Base-by-base conservation (phyloP, 2,888 invertebrate species). In the Cosmopolites sordidus region DNA sequence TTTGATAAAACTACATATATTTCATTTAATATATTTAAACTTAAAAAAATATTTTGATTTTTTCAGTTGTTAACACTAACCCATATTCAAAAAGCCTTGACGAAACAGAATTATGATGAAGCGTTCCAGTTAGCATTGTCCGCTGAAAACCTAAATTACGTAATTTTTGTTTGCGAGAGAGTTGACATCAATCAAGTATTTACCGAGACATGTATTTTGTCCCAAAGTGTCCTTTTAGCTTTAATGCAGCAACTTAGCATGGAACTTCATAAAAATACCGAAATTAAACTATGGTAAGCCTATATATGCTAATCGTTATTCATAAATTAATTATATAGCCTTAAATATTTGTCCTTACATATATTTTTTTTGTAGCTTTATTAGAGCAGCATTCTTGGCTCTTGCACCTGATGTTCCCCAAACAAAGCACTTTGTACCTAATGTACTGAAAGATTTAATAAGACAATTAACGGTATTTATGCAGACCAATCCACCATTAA, bases 161-260 rank as follows among this genome's bases (percentile, higher is more conserved):
- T 97, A 46, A 85, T 94, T 71, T 85, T 85, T 60, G 87, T 92
- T 9, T 92, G 96, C 72, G 88, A 92, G 66, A 82, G 83, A 57
- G 90, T 92, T 15, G 88, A 92, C 68, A 88, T 90, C 1, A 79
- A 82, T 50, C 87, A 94, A 56, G 92, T 96, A 75, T 80, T 82
- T 6, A 79, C 79, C 60, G 73, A 72, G 8, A 80, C 83, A 12
- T 91, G 90, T 66, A 79, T 83, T 16, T 81, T 95, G 52, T 86
- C 87, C 62, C 95, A 95, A 73, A 90, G 89, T 64, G 92, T 95
- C 53, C 78, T 97, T 60, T 79, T 98, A 46, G 93, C 96, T 2
- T 81, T 98, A 18, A 89, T 98, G 64, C 95, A 97, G 70, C 97
- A 97, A 73, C 82, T 96, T 15, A 89, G 93, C 14, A 89, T 92